These are phyloP conservation scores for Periphyllus acericola DNA, from an alignment of 2,888 invertebrate genomes.

Conservation along the genomic window DNA sequence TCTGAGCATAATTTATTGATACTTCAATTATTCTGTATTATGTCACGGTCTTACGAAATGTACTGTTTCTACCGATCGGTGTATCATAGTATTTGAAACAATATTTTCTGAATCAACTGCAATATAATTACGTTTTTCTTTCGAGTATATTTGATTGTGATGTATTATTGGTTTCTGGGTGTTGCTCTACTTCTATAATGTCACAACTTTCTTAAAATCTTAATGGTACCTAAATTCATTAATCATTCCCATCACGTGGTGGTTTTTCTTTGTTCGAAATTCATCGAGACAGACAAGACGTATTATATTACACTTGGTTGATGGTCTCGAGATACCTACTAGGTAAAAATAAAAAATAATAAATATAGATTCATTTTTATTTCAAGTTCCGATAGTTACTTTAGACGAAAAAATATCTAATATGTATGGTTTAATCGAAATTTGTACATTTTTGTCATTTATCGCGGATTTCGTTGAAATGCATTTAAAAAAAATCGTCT, in stretches of 20 bases:
- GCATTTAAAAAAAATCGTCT: too few species aligned
- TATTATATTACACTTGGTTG: too few species aligned
- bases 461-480: too few species aligned
- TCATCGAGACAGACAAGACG: too few species aligned
- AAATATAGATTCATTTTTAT: too few species aligned
- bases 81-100: background rate
- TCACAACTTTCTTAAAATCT: too few species aligned
- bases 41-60: background rate
- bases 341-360: too few species aligned
- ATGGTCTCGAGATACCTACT: too few species aligned
- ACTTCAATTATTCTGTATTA: background rate
- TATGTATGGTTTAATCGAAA: too few species aligned
- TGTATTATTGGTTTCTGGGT: background rate
- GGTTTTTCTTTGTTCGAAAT: background rate
- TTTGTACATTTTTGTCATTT: too few species aligned
- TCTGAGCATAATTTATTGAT: background rate
- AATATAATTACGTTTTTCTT: background rate
- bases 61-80: background rate
- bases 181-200: background rate
- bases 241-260: background rate
- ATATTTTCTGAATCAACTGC: background rate
- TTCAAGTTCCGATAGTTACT: too few species aligned
- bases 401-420: too few species aligned
- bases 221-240: background rate
- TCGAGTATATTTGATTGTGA: background rate